Base-by-base conservation (phyloP, 2,888 invertebrate species). In the Eumerus sabulonum region DNA sequence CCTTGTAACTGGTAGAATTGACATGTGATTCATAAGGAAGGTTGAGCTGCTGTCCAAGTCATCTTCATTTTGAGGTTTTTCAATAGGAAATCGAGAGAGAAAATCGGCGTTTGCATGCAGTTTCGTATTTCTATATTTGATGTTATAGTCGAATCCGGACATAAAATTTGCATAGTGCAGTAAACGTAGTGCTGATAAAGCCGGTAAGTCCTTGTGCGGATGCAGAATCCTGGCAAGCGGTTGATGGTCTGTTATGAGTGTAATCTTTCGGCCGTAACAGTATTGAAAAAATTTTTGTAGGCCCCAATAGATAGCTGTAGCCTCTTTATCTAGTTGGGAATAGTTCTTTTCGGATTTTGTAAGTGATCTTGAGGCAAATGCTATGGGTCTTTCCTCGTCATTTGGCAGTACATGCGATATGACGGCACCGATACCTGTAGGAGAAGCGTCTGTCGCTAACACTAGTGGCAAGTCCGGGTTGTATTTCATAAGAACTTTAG, bases 131-230 rank as follows among this genome's bases (percentile, higher is more conserved):
- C 76, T 13, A 42, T 81, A 82, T 14, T 59, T 73, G 13, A 83
- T 82, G 13, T 45, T 48, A 16, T 82, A 82, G 36, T 77, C 19
- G 27, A 82, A 82, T 56, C 82, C 77, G 1, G 77, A 72, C n/a
- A 79, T 44, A 14, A 81, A 68, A 11, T 76, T 53, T 12, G 82
- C 77, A 56, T 81, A 81, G 14, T 76, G 63, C 16, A 82, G 62
- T 13, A 81, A 53, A 16, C 82, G 64, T 17, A 53, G 59, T 1
- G 81, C 71, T 16, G 70, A 47, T 12, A 73, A 63, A 5, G 57
- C 19, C 9, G 73, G 76, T 17, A 79, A 57, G 1, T 72, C 53
- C 38, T 82, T 81, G 2, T 64, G 19, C 27, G 76, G 82, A 1
- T 72, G 66, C n/a, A 82, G 73, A 14, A 82, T 77, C 1, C 57